phyloP scores from a whole-genome alignment of 2,113 vertebrate species.

The Gallinago media region DNA sequence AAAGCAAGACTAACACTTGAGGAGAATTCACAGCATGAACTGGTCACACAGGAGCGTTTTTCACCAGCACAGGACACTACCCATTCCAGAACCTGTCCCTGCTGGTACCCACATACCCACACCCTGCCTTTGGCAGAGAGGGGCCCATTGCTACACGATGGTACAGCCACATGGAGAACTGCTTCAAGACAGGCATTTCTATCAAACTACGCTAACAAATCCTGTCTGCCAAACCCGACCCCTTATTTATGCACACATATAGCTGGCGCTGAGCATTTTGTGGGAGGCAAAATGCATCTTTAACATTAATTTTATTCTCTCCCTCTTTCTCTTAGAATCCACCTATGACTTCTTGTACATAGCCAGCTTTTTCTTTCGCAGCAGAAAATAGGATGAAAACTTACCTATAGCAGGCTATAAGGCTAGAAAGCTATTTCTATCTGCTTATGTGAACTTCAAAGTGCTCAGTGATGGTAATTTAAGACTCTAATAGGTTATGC shows the following conservation, averaged over 20 bases:
- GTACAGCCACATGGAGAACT: background rate
- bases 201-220: background rate
- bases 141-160: background rate
- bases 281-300: background rate
- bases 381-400: background rate
- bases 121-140: background rate
- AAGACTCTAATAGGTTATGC: background rate
- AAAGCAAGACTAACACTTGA: background rate
- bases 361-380: background rate
- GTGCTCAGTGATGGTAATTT: background rate
- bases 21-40: background rate
- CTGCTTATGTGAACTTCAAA: background rate
- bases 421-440: background rate
- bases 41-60: background rate
- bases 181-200: background rate
- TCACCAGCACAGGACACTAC: background rate
- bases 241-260: background rate
- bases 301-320: background rate
- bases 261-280: background rate
- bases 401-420: background rate
- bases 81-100: background rate
- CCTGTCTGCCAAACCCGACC: background rate
- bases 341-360: background rate
- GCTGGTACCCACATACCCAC: background rate
- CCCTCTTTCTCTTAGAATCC: background rate